Evolutionary conservation across 2,888 invertebrate genomes (phyloP), one percentile per base, ranked within the genome.

Genomic region (Philopedon plagiatum): DNA sequence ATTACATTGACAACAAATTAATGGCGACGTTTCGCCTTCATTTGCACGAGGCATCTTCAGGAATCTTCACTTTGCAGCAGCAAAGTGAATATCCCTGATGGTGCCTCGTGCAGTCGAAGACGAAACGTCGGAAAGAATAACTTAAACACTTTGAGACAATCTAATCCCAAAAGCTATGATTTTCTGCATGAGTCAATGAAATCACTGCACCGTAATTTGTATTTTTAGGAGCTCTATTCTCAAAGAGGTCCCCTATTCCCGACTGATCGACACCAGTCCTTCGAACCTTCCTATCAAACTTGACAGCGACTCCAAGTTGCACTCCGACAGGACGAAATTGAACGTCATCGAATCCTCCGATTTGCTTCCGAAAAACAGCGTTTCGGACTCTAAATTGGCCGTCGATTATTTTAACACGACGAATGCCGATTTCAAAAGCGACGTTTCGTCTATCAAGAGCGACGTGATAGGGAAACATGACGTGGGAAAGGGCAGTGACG

Each of bases 361-460:
- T 62, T 80, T 81, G 9, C 80, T 84, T n/a, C 91, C 92, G 0
- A 95, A 95, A 81, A 94, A 94, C 76, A 95, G 94, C 82, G 91
- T 92, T 2, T 95, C 95, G 0, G 96, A 95, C 85, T 95, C 95
- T 0, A 93, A 93, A 83, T 85, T 95, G 71, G 94, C 95, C 0
- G 90, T 94, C 0, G 94, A 93, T 83, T 93, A 92, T 82, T 92
- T 90, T 72, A 87, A 87, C 32, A 86, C 85, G 7, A 80, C 84
- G 2, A 82, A 81, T 13, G 78, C 73, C 1, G 78, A 77, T 51
- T 23, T 73, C 1, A 76, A 74, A 67, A 74, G 76, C 13, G 68
- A 72, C 37, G 58, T 63, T n/a, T 73, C 68, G 8, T 67, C 71
- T 5, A 64, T 76, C 19, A 76, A 77, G 68, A 79, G 78, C 41